These are phyloP conservation scores for Stichodactyla mertensii DNA, from an alignment of 64 coral and sea anemone species.

Conservation along the genomic window DNA sequence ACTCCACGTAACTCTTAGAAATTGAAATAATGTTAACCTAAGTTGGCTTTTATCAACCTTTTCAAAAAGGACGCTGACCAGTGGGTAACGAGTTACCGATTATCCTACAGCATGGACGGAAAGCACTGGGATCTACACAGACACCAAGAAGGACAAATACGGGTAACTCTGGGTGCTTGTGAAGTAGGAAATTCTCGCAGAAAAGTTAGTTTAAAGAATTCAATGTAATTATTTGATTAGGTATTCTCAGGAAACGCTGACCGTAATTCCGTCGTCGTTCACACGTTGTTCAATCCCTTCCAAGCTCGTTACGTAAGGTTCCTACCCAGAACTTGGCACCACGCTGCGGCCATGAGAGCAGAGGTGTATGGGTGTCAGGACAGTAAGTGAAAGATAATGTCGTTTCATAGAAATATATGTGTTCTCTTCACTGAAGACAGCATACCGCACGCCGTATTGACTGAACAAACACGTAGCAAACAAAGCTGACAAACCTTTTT, in stretches of 20 bases:
- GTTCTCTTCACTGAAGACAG: background rate
- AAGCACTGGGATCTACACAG: background rate
- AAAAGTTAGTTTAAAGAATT: no score
- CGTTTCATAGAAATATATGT: no score
- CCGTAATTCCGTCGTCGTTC: background rate
- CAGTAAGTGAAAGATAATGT: background rate
- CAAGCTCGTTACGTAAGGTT: conserved; percentile 1
- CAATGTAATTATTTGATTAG: background rate
- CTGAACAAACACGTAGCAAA: no score
- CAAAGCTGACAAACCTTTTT: no score
- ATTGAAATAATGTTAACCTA: no score
- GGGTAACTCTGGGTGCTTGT: background rate
- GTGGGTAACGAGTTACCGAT: background rate
- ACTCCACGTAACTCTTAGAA: no score
- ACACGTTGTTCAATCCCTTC: background rate
- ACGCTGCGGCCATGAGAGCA: background rate
- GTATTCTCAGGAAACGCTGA: conserved; percentile 22
- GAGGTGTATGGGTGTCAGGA: conserved; percentile 14
- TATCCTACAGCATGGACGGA: background rate
- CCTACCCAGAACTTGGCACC: background rate
- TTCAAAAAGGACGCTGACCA: background rate
- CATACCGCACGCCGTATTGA: background rate
- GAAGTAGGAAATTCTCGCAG: no score
- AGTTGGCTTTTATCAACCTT: background rate
- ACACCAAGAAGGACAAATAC: background rate